Percentiles rank a stretch among this genome's conserved stretches.
These are phyloP conservation scores for Sebastes nivosus DNA, from an alignment of 2,797 vertebrate species.

Conservation along the genomic window DNA sequence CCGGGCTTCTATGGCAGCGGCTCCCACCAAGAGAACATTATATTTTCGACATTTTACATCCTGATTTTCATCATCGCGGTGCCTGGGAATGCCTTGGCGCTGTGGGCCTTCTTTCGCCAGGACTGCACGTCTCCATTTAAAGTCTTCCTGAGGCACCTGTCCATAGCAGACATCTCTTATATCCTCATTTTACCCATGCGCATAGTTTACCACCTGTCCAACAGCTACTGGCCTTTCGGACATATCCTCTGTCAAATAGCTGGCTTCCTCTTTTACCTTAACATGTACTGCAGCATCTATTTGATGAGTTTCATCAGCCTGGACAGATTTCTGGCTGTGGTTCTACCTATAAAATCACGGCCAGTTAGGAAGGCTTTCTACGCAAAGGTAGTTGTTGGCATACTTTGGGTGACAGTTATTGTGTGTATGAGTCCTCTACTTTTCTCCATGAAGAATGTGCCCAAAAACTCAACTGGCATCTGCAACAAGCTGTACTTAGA, in stretches of 20 bases:
- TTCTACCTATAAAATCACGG: constrained; percentile 65
- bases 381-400: constrained; percentile 61
- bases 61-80: constrained; percentile 77
- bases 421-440: constrained; percentile 71
- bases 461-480: constrained; percentile 36
- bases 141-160: constrained; percentile 78
- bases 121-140: constrained; percentile 61
- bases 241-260: constrained; percentile 66
- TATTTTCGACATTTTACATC: constrained; percentile 76
- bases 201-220: constrained; percentile 76
- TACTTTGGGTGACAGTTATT: constrained; percentile 73
- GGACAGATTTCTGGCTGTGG: constrained; percentile 78
- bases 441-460: constrained; percentile 30
- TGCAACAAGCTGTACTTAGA: constrained; percentile 81
- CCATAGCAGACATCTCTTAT: constrained; percentile 80
- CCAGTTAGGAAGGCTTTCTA: constrained; percentile 64
- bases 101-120: constrained; percentile 78
- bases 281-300: constrained; percentile 84
- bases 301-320: constrained; percentile 82
- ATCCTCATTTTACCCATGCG: constrained; percentile 80
- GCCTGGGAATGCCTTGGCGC: constrained; percentile 76
- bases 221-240: constrained; percentile 76
- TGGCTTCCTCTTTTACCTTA: constrained; percentile 83
- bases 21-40: constrained; percentile 64
- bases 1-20: constrained; percentile 6